A percentile compares a stretch with the other conserved stretches of the same genome.
Conservation (phyloP, 2,113 vertebrate genomes). For the Boulengeromyrus knoepffleri region DNA sequence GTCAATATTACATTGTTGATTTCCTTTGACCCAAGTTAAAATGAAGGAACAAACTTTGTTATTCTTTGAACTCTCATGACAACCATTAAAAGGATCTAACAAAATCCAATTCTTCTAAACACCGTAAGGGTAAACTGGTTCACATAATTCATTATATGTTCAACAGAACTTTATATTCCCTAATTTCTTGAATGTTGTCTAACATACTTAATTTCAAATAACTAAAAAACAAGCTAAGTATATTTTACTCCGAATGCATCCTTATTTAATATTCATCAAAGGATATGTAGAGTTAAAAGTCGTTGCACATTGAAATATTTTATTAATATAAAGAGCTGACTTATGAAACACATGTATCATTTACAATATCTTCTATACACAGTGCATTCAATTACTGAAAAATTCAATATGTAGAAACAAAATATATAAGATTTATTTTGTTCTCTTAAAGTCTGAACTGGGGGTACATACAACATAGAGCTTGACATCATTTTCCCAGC, state of each 20-base stretch:
- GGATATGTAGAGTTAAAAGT: not conserved
- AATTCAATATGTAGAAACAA: conserved; percentile 21
- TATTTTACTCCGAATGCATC: not conserved
- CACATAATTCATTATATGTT: not conserved
- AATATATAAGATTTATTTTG: conserved; percentile 29
- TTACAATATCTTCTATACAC: conserved; percentile 52
- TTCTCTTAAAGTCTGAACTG: conserved; percentile 13
- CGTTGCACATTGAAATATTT: conserved; percentile 47
- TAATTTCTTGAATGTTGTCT: not conserved
- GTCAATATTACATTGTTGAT: not conserved
- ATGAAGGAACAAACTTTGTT: not conserved
- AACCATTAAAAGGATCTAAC: not conserved
- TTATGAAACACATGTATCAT: conserved; percentile 47
- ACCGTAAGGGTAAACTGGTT: not conserved
- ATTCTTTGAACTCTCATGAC: not conserved
- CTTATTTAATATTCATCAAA: not conserved
- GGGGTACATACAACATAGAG: not conserved
- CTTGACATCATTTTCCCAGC: conserved; percentile 16
- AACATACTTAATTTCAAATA: not conserved
- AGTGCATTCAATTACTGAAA: conserved; percentile 38
- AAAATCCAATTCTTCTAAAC: not conserved
- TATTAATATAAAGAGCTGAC: conserved; percentile 40
- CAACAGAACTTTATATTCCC: not conserved
- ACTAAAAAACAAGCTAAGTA: not conserved
- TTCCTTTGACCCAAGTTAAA: not conserved